Percentiles rank a stretch among this genome's conserved stretches.
Conservation (phyloP, 2,113 vertebrate species). For the Neogobius melanostomus region DNA sequence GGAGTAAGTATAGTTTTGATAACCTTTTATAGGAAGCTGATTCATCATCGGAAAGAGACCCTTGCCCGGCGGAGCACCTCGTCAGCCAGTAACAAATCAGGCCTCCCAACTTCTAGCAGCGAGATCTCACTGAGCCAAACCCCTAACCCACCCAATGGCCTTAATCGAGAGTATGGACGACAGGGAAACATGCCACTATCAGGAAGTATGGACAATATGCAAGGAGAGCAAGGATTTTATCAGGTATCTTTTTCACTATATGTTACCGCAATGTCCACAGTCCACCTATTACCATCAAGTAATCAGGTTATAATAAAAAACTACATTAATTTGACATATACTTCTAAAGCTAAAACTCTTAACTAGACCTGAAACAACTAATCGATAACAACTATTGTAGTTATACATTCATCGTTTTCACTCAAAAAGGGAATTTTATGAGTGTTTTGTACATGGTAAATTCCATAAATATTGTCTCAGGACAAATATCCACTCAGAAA, state of each 20-base stretch:
- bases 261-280: no score
- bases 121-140: slow-evolving; percentile 86
- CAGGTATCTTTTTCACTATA: slow-evolving; percentile 76
- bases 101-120: slow-evolving; percentile 84
- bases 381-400: no score
- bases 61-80: slow-evolving; percentile 85
- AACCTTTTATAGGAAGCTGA: slow-evolving; percentile 84
- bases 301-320: no score
- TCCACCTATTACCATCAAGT: no score
- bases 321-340: no score
- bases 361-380: no score
- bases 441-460: no score
- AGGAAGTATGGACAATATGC: slow-evolving; percentile 78
- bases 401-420: no score
- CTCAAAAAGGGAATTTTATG: no score
- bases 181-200: slow-evolving; percentile 85
- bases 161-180: slow-evolving; percentile 67
- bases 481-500: no score
- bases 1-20: background rate
- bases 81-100: slow-evolving; percentile 71
- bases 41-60: slow-evolving; percentile 96
- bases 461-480: no score
- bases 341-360: no score
- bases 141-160: slow-evolving; percentile 69
- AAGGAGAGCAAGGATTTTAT: slow-evolving; percentile 81